Conservation (phyloP, 2,113 vertebrate genomes). For the Empidonax traillii region DNA sequence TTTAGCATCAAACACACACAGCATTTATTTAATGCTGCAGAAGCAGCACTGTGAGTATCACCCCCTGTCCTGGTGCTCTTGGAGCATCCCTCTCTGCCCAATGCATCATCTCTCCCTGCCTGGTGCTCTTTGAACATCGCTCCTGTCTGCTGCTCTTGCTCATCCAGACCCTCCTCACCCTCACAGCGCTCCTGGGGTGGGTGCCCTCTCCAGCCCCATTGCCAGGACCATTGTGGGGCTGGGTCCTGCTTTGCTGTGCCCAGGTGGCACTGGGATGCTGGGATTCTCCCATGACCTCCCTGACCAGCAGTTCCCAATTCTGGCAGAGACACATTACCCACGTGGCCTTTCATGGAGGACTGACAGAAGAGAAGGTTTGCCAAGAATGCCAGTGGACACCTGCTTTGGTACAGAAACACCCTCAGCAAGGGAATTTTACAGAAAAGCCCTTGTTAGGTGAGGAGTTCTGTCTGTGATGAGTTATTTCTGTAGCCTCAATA, state of each 20-base stretch:
- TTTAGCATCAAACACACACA: fast-evolving
- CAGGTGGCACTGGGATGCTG: not conserved
- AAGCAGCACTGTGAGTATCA: fast-evolving
- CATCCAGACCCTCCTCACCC: fast-evolving
- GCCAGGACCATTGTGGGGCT: fast-evolving
- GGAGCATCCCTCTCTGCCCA: not conserved
- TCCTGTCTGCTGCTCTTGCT: not conserved
- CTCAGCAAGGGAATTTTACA: fast-evolving
- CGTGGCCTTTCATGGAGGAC: not conserved
- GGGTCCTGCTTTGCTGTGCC: not conserved
- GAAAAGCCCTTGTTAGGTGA: fast-evolving
- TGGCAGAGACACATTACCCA: not conserved
- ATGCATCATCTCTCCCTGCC: no score
- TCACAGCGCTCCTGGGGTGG: fast-evolving
- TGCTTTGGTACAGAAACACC: not conserved
- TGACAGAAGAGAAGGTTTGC: fast-evolving
- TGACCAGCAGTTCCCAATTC: not conserved
- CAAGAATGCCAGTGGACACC: fast-evolving
- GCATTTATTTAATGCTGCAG: not conserved
- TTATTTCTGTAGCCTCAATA: not conserved
- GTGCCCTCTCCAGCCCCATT: fast-evolving
- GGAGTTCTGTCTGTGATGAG: not conserved
- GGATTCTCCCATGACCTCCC: fast-evolving
- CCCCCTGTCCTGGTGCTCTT: not conserved
- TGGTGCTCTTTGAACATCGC: not conserved